Evolutionary conservation across 2,113 vertebrate species (phyloP).

Genomic region (Eidolon helvum): DNA sequence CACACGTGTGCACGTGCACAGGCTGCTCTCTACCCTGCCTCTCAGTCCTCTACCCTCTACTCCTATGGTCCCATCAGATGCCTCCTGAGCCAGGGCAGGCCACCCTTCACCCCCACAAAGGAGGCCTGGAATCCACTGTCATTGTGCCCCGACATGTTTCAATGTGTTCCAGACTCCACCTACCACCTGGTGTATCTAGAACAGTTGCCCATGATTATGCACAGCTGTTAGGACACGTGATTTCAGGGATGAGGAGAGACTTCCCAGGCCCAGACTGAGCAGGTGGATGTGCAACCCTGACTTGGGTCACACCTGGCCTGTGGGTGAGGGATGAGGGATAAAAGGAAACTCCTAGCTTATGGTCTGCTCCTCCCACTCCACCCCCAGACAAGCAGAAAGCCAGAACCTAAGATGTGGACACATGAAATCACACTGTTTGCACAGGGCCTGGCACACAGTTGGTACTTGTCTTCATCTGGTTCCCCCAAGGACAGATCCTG

Average conservation of each 20-base stretch:
- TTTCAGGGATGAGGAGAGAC: neutral
- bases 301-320: neutral
- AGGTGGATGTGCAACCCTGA: neutral
- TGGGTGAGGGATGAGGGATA: neutral
- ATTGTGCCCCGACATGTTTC: neutral
- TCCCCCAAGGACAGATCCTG: neutral
- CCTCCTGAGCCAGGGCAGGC: neutral
- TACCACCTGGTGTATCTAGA: neutral
- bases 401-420: neutral
- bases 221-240: neutral
- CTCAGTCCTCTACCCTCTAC: neutral
- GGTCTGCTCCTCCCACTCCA: neutral
- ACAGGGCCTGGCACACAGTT: accelerated
- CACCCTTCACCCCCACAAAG: neutral
- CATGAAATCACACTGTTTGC: neutral
- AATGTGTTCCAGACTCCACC: neutral
- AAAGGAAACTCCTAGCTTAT: neutral
- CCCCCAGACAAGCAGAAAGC: neutral
- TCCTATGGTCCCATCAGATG: neutral
- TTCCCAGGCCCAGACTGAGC: neutral
- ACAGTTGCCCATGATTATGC: neutral
- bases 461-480: neutral
- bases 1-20: too few relatives aligned
- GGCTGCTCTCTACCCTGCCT: neutral
- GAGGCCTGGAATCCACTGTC: neutral